phyloP scores from a whole-genome alignment of 2,113 vertebrate genomes.

The Rhabdomys dilectus region DNA sequence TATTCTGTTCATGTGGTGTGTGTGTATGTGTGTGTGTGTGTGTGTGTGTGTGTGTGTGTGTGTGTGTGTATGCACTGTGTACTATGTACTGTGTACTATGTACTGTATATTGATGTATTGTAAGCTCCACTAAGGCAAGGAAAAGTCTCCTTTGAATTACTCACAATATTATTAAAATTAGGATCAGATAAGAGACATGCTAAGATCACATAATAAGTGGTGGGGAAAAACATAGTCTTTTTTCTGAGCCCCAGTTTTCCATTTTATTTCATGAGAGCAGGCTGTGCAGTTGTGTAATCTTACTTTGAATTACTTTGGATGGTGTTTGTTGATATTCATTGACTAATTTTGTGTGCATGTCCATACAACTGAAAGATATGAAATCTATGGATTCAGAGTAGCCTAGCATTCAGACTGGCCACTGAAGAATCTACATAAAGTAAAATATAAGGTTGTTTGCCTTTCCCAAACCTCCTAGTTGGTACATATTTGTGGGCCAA shows the following conservation, averaged over 20 bases:
- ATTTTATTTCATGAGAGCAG: slow-evolving; percentile 23
- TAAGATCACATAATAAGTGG: too few species aligned
- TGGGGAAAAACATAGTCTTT: too few species aligned
- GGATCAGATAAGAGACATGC: not conserved
- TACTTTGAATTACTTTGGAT: not conserved
- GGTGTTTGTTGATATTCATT: not conserved
- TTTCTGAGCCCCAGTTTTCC: too few species aligned
- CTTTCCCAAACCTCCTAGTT: too few species aligned
- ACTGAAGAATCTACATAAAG: not conserved
- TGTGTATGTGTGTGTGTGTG: not conserved
- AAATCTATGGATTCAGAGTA: not conserved
- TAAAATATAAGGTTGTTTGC: not conserved
- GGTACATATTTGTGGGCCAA: too few species aligned
- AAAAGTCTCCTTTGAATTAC: not conserved
- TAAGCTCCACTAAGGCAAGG: slow-evolving; percentile 1
- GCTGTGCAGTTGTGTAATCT: not conserved
- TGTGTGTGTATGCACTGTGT: not conserved
- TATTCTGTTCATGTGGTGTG: not conserved
- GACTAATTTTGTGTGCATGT: not conserved
- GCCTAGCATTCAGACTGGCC: not conserved
- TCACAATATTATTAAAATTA: slow-evolving; percentile 12
- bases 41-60: not conserved
- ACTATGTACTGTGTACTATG: not conserved
- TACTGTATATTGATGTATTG: not conserved
- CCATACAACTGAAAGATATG: slow-evolving; percentile 5